Evolutionary conservation across 2,797 vertebrate species (phyloP), one percentile per base, ranked within the genome.

Genomic region (Protosalanx chinensis): DNA sequence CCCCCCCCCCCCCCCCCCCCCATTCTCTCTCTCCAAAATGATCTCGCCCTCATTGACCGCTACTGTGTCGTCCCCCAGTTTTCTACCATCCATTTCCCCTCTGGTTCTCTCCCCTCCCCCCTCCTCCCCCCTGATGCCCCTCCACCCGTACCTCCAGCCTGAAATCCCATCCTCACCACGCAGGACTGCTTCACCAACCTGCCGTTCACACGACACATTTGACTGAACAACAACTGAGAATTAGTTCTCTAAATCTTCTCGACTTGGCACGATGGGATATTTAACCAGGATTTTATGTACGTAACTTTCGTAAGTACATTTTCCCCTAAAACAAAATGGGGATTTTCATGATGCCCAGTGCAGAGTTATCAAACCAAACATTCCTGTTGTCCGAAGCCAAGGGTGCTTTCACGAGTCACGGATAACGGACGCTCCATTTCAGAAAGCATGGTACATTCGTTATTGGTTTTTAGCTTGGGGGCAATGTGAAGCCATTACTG

Each of bases 381-480:
- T 18, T 33, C 15, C 62, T 27, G 20, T 29, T 8, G 7, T 12
- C 58, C 10, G 27, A 84, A 80, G 86, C 64, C 61, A 64, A 20
- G 49, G 76, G 68, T 73, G 23, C 41, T n/a, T 30, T 64, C 73
- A 72, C 78, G 76, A 67, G 76, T 68, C 73, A 60, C 72, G 72
- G 79, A 72, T 74, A 70, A 81, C 82, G 16, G 18, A 56, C 51
- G 84, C 78, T 86, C 79, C 74, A 81, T 87, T 75, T 83, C 77
- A 80, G 78, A 81, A 77, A 78, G 60, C 16, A 23, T 77, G 81
- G 73, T 71, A 81, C 72, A 84, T 89, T 88, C 87, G 89, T 86
- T 84, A 88, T 84, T 1, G 88, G 76, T 77, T 91, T 91, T 88
- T 87, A 56, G 88, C 89, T 88, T 64, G 46, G 53, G 78, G 91